Conservation (phyloP, 1,140 invertebrate species). For the Microplitis demolitor region DNA sequence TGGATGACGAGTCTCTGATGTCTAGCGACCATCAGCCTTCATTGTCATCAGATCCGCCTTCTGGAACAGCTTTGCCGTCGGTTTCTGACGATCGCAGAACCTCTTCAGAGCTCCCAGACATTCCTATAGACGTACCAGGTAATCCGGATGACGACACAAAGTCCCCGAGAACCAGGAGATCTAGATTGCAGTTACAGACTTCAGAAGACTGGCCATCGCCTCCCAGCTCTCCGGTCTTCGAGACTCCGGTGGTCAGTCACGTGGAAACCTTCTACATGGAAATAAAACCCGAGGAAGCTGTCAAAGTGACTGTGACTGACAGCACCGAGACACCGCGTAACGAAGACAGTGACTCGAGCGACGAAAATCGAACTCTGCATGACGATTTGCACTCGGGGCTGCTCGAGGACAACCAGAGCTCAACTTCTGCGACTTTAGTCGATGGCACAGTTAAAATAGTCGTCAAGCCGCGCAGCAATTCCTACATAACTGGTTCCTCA, state of each 20-base stretch:
- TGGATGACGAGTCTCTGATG: slow-evolving; percentile 80
- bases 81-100: slow-evolving; percentile 78
- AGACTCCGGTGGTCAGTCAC: slow-evolving; percentile 72
- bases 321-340: slow-evolving; percentile 56
- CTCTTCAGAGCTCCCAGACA: slow-evolving; percentile 80
- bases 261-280: slow-evolving; percentile 85
- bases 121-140: slow-evolving; percentile 71
- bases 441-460: slow-evolving; percentile 80
- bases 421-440: slow-evolving; percentile 65
- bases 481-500: slow-evolving; percentile 69
- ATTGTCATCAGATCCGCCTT: slow-evolving; percentile 78
- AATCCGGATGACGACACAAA: slow-evolving; percentile 58
- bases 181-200: slow-evolving; percentile 61
- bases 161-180: slow-evolving; percentile 57
- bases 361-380: slow-evolving; percentile 61
- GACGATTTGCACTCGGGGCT: slow-evolving; percentile 57
- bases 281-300: slow-evolving; percentile 72
- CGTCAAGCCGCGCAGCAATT: slow-evolving; percentile 74
- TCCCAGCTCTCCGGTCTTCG: slow-evolving; percentile 70
- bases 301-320: slow-evolving; percentile 70
- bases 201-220: slow-evolving; percentile 81
- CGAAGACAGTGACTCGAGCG: slow-evolving; percentile 60
- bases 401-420: slow-evolving; percentile 56
- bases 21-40: slow-evolving; percentile 85
- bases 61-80: slow-evolving; percentile 54